Evolutionary conservation across 2,888 invertebrate genomes (phyloP), one percentile per base, ranked within the genome.

Genomic region (Ophion ellenae): DNA sequence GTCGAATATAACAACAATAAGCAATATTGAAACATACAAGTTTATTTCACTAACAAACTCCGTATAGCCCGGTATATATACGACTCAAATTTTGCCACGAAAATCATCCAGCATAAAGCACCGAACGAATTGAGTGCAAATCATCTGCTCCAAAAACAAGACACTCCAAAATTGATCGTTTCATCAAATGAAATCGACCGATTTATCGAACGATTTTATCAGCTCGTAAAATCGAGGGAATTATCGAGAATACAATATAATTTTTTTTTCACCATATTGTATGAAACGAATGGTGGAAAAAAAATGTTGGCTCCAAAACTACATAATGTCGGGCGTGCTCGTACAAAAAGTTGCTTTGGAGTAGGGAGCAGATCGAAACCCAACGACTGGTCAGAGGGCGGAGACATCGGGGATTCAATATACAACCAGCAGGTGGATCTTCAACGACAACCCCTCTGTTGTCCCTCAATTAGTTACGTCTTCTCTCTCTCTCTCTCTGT

Each of bases 401-500:
- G 91, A 87, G 88, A 91, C 92, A 75, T 88, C 86, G 63, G 86
- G 87, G 90, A 88, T 90, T 90, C 88, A 89, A 83, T 88, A 79
- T 81, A 70, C 36, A 81, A 83, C 85, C 89, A 88, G 93, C 93
- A 93, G 93, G 92, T 93, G 92, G 91, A 92, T 92, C 91, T 90
- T 89, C 89, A 89, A 90, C 90, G 89, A 88, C 90, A 90, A 81
- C 88, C 90, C 89, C 86, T 78, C 90, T 89, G 90, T 91, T 90
- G 90, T 91, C 89, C 90, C 87, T 89, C 91, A 92, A 92, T 93
- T 92, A 93, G 92, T 92, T 90, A 89, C 91, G 89, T 91, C 90
- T n/a, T n/a, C n/a, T n/a, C n/a, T n/a, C n/a, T n/a, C n/a, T n/a
- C n/a, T n/a, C n/a, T n/a, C n/a, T n/a, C n/a, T n/a, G n/a, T n/a